Base-by-base conservation (phyloP, 35 echinoderm and acorn worm genomes). In the Heliocidaris erythrogramma region DNA sequence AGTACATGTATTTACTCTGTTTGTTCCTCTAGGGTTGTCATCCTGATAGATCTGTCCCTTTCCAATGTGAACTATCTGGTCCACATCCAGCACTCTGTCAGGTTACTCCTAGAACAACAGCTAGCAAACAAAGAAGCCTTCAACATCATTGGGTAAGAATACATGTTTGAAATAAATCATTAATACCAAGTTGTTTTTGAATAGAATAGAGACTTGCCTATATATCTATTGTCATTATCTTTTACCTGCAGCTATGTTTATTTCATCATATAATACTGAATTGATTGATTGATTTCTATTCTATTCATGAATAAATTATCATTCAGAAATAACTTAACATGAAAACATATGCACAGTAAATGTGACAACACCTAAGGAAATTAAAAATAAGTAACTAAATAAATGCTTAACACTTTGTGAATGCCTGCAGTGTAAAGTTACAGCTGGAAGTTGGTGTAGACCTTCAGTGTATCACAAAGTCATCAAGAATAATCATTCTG, bases 61-160 rank as follows among this genome's bases (percentile, higher is more conserved):
- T 94, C 97, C 52, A 99, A 99, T 87, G 96, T 96, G 48, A 99
- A 99, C 92, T 99, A 99, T 32, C 86, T 99, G 60, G 97, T 99
- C 13, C 98, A 99, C 92, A 96, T 99, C 52, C 98, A 99, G 47
- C 98, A 99, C 65, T 99, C 98, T 2, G 42, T 99, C 24, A 93
- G 98, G 86, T 49, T 97, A 27, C 95, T 99, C 13, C 60, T 99
- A 48, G 97, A 99, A 93, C 97, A 99, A 71, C 98, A 99, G 88
- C 78, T 99, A 48, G 94, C 87, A 27, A 99, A 97, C 96, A 99
- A 99, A 65, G 95, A 97, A 52, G 95, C 89, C 11, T 99, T 97
- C 92, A 99, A 99, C 71, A 95, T 99, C 60, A 96, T 99, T 61
- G 98, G 98, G 98, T 99, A 95, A 96, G 96, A 88, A 42, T 91